phyloP scores from a whole-genome alignment of 2,888 invertebrate genomes.

The Synergus japonicus region DNA sequence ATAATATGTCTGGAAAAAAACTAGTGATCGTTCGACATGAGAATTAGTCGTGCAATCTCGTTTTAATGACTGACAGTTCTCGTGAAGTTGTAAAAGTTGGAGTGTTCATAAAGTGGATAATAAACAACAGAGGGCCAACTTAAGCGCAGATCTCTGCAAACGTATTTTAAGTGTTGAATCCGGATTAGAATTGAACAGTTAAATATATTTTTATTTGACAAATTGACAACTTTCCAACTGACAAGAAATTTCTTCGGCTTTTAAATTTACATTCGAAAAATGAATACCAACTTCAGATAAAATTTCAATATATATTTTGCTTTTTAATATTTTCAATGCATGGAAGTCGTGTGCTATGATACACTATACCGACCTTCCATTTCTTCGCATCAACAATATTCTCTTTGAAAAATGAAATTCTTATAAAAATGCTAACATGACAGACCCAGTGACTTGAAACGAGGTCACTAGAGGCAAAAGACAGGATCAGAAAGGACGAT shows the following conservation, averaged over 20 bases:
- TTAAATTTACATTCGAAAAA: not conserved
- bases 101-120: constrained; percentile 24
- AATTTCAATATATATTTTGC: too few relatives aligned
- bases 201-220: constrained; percentile 16
- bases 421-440: constrained; percentile 10
- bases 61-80: constrained; percentile 36
- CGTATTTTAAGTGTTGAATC: not conserved
- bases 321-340: not conserved
- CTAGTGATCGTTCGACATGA: constrained; percentile 6
- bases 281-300: too few relatives aligned
- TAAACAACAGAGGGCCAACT: constrained; percentile 31
- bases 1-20: not conserved
- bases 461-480: constrained; percentile 4
- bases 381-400: constrained; percentile 16
- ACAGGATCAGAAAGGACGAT: constrained; percentile 13
- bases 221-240: not conserved
- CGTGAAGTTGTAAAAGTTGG: constrained; percentile 15
- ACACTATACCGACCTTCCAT: constrained; percentile 18
- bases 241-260: not conserved
- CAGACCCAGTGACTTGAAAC: constrained; percentile 12
- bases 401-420: constrained; percentile 14
- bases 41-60: constrained; percentile 23
- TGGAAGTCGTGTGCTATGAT: constrained; percentile 11
- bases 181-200: not conserved
- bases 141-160: not conserved